Base-by-base conservation (phyloP, 2,113 vertebrate genomes). In the Arothron firmamentum region DNA sequence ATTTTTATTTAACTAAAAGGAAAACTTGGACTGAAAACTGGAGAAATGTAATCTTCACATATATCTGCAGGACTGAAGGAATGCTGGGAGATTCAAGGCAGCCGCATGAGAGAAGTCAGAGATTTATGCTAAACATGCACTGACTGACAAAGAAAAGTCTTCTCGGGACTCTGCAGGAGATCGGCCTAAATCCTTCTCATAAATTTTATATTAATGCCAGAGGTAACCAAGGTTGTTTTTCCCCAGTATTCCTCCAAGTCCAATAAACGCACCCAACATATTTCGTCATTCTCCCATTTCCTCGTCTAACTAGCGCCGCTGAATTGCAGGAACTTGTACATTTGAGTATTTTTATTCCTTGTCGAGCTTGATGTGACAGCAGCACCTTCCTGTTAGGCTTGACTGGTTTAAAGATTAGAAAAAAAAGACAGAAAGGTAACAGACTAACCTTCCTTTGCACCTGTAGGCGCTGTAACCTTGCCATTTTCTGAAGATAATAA, bases 171-270 rank as follows among this genome's bases (percentile, higher is more conserved):
- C 74, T 69, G 75, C 75, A 71, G 81, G 79, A 86, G 75, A 83
- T 81, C 74, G 43, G 75, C 70, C 81, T 79, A 85, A 88, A 86
- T 81, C 81, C 76, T 57, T 56, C 83, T 89, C 80, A 89, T 88
- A 85, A 77, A 89, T 88, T 84, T 88, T 87, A 79, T 80, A 90
- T 90, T 84, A 87, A 87, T 83, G 79, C 85, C 80, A 85, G 79
- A 73, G 79, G 85, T 84, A 85, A 82, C 77, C 81, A 80, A 81
- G 79, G 83, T 82, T 84, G 75, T 85, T 85, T 88, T 86, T 68
- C 71, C 71, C 65, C 63, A 65, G 75, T 74, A 75, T 83, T 83
- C 85, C 76, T 78, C 28, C 72, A 41, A 71, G 72, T 83, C 79
- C 74, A 86, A 85, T 86, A 85, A 88, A 87, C 78, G 69, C 67